phyloP scores from a whole-genome alignment of 2,113 vertebrate species.

The Girardinichthys multiradiatus region DNA sequence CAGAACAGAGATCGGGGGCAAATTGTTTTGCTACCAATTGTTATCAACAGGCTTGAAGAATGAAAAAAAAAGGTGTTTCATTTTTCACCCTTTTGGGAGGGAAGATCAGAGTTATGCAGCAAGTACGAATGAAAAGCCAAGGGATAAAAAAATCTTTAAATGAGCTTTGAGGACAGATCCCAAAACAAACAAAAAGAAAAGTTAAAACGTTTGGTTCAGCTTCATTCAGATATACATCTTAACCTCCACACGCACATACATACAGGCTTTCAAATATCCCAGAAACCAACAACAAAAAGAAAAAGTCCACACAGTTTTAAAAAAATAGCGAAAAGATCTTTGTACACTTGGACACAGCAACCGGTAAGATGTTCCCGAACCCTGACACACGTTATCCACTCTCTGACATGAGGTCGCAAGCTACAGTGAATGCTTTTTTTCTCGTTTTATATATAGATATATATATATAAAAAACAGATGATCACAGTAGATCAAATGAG shows the following conservation, averaged over 20 bases:
- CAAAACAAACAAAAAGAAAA: conserved; percentile 56
- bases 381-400: conserved; percentile 45
- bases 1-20: neutral
- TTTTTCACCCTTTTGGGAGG: neutral
- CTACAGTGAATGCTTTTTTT: conserved; percentile 71
- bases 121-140: conserved; percentile 14
- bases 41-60: neutral
- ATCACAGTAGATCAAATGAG: conserved; percentile 75
- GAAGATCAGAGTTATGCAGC: conserved; percentile 41
- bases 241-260: conserved; percentile 30
- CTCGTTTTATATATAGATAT: neutral
- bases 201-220: conserved; percentile 70
- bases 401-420: conserved; percentile 52
- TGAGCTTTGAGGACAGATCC: conserved; percentile 7
- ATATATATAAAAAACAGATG: conserved; percentile 53
- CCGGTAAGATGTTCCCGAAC: conserved; percentile 40
- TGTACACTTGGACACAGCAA: conserved; percentile 61
- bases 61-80: conserved; percentile 15
- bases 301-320: conserved; percentile 60
- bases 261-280: conserved; percentile 55
- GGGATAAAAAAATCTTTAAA: conserved; percentile 14
- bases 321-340: conserved; percentile 73
- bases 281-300: conserved; percentile 55
- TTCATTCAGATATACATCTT: conserved; percentile 70
- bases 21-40: conserved; percentile 37